Percentiles rank a stretch among this genome's conserved stretches.
phyloP scores from a whole-genome alignment of 2,888 invertebrate genomes.

The Embidobia sp. region DNA sequence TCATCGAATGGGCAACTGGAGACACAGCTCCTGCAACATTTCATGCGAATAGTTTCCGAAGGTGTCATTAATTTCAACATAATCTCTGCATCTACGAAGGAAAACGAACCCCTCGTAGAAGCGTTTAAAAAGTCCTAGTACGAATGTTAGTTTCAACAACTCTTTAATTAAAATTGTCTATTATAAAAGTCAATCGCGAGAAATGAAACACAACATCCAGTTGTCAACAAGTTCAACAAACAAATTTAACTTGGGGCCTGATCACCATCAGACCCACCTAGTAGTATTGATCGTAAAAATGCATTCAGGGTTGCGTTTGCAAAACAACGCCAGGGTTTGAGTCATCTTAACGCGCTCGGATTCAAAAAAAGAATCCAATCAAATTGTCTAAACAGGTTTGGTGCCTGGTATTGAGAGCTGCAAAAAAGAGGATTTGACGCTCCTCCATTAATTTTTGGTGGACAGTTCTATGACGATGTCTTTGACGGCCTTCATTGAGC shows the following conservation, averaged over 20 bases:
- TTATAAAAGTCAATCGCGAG: not conserved
- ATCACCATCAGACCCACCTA: not conserved
- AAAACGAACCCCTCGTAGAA: no score
- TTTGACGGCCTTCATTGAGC: slow-evolving; percentile 86
- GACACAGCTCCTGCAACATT: no score
- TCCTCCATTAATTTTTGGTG: no score
- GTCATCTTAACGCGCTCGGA: slow-evolving; percentile 13
- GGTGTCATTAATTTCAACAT: no score
- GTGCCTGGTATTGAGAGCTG: slow-evolving; percentile 1
- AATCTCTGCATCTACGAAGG: no score
- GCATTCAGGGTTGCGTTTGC: slow-evolving; percentile 4
- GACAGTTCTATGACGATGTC: slow-evolving; percentile 82
- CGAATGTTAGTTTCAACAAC: no score
- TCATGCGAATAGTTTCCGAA: no score
- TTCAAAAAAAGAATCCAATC: not conserved
- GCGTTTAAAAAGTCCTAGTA: no score
- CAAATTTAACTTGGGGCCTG: slow-evolving; percentile 8
- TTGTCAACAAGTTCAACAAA: not conserved
- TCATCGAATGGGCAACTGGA: no score
- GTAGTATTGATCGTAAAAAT: slow-evolving; percentile 6
- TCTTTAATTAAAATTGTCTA: not conserved
- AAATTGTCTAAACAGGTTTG: slow-evolving; percentile 8
- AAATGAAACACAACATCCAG: not conserved
- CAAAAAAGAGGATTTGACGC: no score
- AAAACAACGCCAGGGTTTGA: slow-evolving; percentile 1